phyloP scores from a whole-genome alignment of 2,113 vertebrate species.

The Herpetotheres cachinnans region DNA sequence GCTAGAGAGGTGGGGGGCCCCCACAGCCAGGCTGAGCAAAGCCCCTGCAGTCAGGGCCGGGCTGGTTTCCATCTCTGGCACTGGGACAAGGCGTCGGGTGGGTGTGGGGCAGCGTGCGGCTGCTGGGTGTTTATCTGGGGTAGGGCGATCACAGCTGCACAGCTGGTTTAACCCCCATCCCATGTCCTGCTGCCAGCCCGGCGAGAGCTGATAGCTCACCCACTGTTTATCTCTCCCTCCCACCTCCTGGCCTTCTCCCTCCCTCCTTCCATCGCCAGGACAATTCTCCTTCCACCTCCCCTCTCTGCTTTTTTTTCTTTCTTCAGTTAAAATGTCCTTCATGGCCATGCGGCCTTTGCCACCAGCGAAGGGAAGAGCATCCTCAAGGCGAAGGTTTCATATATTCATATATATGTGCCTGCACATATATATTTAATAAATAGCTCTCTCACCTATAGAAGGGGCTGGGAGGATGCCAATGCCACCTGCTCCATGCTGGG shows the following conservation, averaged over 20 bases:
- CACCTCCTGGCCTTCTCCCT: neutral
- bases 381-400: neutral
- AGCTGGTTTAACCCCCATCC: neutral
- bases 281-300: neutral
- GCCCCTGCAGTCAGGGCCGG: accelerated
- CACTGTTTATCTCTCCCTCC: neutral
- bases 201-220: neutral
- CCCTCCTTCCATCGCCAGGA: neutral
- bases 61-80: neutral
- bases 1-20: accelerated
- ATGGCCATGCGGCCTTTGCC: accelerated
- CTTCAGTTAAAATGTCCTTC: neutral
- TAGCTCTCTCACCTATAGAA: neutral
- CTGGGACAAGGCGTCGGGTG: neutral
- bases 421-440: neutral
- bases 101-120: neutral
- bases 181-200: neutral
- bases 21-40: neutral
- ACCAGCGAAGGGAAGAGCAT: neutral
- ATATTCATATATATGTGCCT: no score
- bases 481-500: accelerated
- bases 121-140: neutral
- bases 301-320: neutral
- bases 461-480: neutral
- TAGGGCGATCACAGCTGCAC: neutral